Conservation (phyloP, 2,113 vertebrate genomes). For the Chloropsis hardwickii region DNA sequence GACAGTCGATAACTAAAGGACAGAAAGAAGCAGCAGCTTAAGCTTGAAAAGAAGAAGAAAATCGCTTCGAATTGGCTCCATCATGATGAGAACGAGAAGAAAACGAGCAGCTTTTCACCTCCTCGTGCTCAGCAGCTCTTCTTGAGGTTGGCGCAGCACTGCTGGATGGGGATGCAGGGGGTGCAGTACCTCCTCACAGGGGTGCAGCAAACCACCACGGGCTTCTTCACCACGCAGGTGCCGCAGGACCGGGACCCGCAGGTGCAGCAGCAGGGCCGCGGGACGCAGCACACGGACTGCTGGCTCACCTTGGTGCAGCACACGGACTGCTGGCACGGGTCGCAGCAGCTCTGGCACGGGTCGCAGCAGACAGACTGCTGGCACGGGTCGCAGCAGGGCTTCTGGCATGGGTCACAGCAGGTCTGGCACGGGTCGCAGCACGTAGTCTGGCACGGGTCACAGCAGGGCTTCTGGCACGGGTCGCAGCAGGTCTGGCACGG, state of each 20-base stretch:
- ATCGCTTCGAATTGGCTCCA: fast-evolving
- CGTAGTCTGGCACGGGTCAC: fast-evolving
- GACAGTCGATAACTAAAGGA: not conserved
- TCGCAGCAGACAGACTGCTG: not conserved
- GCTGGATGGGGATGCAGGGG: conserved; percentile 41
- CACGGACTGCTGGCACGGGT: not conserved
- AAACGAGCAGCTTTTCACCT: not conserved
- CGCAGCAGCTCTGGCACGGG: not conserved
- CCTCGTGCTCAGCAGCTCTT: not conserved
- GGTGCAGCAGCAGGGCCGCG: not conserved
- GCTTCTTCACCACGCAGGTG: conserved; percentile 29
- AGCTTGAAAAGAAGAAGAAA: not conserved
- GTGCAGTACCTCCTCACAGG: not conserved
- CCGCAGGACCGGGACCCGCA: not conserved
- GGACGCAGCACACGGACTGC: not conserved
- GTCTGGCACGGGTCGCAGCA: not conserved
- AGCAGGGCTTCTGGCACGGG: not conserved
- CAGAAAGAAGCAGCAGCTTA: not conserved
- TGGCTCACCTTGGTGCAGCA: conserved; percentile 17
- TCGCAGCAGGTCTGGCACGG: not conserved
- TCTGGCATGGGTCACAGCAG: not conserved
- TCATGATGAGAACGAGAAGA: not conserved
- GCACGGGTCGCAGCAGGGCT: too few relatives aligned
- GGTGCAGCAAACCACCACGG: not conserved
- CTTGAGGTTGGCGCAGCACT: conserved; percentile 27